Evolutionary conservation across 2,888 invertebrate species (phyloP), one percentile per base, ranked within the genome.

Genomic region (Argyresthia albistria): DNA sequence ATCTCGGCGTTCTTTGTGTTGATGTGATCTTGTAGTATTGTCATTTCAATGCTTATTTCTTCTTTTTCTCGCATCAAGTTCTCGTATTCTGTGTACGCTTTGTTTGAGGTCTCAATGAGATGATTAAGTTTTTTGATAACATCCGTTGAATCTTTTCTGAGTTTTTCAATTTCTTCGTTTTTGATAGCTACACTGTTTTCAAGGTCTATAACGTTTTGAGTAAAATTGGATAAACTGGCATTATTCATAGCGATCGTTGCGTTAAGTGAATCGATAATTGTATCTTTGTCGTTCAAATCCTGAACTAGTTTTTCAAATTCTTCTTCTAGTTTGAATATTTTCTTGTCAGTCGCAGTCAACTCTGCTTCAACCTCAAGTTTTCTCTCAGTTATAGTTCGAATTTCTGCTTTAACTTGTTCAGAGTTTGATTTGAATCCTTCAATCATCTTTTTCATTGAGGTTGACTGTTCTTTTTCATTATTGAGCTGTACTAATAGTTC

Each of bases 271-370:
- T 80, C 73, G 51, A 83, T 80, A 10, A 78, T 55, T n/a, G 63
- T 62, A 59, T 82, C 78, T 57, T 88, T 80, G 60, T 88, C 88
- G 45, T 76, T 76, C 3, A 87, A 73, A 36, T 78, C 76, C 7
- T 70, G 59, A 43, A 75, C 65, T 8, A 88, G 54, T 50, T 73
- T 75, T 2, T 70, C 71, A 53, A 89, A 70, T 57, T 84, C 82
- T 59, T 75, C 70, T 58, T 88, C 87, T 46, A 90, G 64, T 51
- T 70, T 66, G 6, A 70, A 58, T 15, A 76, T 75, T 63, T 80
- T 87, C 0, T 58, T 53, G 54, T 80, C 76, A 9, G 77, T 76
- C 0, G 66, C 59, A 8, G 69, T 61, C 14, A 83, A 57, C 56
- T 81, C 80, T 11, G 65, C 47, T 64, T 82, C 78, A 8, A 80